Base-by-base conservation (phyloP, 2,888 invertebrate species). In the Ischnura elegans region DNA sequence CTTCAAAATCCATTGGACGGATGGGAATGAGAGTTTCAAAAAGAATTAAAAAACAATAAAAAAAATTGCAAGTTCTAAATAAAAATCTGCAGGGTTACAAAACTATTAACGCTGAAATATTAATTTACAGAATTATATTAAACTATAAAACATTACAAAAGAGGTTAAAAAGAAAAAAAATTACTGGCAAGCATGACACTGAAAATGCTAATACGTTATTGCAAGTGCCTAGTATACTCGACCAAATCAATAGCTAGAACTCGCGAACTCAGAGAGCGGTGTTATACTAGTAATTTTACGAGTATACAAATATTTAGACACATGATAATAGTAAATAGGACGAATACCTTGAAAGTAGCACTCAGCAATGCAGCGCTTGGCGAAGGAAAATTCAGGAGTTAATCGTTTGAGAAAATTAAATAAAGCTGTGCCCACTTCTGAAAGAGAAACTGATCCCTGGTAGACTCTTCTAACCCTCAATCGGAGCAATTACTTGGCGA, bases 1-100 rank as follows among this genome's bases (percentile, higher is more conserved):
- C 90, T 90, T 90, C 90, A 66, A 90, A 90, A 90, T 90, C 90
- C 90, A 90, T 43, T 90, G 90, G 90, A 90, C 90, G 90, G 90
- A 90, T 90, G 90, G 90, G 90, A 90, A 90, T 90, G 43, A 90
- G 90, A 90, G 55, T n/a, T 55, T 90, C 43, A 43, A 90, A 90
- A 66, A 61, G 61, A 90, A 90, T 76, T 76, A 36, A 76, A 76
- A 13, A 76, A 76, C 25, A 25, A 76, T 25, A 2, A 76, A 36
- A 36, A 76, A 36, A 29, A 25, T 76, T 36, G 29, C 76, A 36
- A 36, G 76, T 76, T 76, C 29, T 76, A 36, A 76, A n/a, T n/a
- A n/a, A n/a, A n/a, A n/a, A 76, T 13, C 25, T 36, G 76, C 29
- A 76, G 4, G 29, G 36, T 29, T 76, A 76, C 76, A 10, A 29